phyloP scores from a whole-genome alignment of 2,797 vertebrate species.

The Diceros bicornis region DNA sequence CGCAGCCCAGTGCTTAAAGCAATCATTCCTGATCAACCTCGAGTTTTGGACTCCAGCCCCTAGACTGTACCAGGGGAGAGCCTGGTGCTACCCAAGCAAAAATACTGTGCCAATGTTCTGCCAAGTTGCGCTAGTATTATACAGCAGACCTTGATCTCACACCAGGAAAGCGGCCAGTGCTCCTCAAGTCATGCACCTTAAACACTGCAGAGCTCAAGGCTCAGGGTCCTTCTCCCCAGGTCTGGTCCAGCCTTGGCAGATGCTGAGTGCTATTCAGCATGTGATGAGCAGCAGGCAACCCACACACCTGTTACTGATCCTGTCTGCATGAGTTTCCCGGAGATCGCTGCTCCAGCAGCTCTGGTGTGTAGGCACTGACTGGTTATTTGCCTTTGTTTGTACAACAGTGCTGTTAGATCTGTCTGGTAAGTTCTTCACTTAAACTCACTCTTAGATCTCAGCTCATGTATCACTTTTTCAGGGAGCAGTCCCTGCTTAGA shows the following conservation, averaged over 20 bases:
- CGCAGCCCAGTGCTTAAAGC: not conserved
- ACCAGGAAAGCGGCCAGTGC: not conserved
- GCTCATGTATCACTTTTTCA: not conserved
- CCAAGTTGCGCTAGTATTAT: not conserved
- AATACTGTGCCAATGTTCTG: not conserved
- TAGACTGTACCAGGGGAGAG: not conserved
- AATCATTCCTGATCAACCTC: not conserved
- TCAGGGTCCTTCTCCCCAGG: rapidly evolving
- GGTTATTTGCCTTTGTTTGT: not conserved
- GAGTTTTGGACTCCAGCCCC: not conserved
- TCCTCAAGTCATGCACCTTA: not conserved
- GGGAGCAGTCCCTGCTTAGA: not conserved
- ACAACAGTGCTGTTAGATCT: not conserved
- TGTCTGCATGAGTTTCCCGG: not conserved
- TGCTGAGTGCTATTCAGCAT: rapidly evolving
- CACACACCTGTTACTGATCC: too few relatives aligned
- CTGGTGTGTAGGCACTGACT: not conserved
- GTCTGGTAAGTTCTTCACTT: not conserved
- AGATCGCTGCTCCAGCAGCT: not conserved
- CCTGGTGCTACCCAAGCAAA: not conserved
- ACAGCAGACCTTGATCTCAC: not conserved
- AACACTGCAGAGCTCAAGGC: not conserved
- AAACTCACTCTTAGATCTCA: not conserved
- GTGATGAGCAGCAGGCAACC: too few relatives aligned
- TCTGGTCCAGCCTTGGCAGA: not conserved